These are phyloP conservation scores for Drosophila ambigua DNA, from an alignment of 1,140 invertebrate genomes.

Conservation along the genomic window DNA sequence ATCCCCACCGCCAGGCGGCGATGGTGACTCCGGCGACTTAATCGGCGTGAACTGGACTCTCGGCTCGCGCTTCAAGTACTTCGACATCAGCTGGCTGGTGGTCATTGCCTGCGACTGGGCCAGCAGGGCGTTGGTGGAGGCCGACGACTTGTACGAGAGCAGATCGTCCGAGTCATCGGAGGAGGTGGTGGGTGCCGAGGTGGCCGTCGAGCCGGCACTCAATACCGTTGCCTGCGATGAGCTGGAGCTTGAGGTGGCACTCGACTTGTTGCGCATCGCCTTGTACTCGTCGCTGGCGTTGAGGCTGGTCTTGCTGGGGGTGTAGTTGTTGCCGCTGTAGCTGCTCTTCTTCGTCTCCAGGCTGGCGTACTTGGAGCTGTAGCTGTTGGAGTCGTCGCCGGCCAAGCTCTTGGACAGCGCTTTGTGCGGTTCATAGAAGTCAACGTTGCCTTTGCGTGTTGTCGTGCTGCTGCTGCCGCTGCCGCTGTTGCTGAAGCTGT, in stretches of 20 bases:
- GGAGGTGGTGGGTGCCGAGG: constrained; percentile 77
- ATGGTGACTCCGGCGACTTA: constrained; percentile 81
- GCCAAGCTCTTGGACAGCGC: constrained; percentile 53
- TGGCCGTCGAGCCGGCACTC: constrained; percentile 78
- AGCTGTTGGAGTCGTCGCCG: constrained; percentile 41
- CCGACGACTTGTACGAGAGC: constrained; percentile 80
- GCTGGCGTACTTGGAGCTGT: constrained; percentile 48
- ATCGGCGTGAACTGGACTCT: constrained; percentile 80
- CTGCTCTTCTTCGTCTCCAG: constrained; percentile 63
- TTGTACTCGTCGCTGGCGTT: constrained; percentile 69
- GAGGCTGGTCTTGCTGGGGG: constrained; percentile 38
- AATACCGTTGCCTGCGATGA: constrained; percentile 81
- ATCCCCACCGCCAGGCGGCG: constrained; percentile 73
- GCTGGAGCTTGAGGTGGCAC: constrained; percentile 77
- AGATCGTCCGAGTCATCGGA: constrained; percentile 80
- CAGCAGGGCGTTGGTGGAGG: constrained; percentile 76
- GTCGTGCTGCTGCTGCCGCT: constrained; percentile 20
- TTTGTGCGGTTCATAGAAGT: constrained; percentile 80
- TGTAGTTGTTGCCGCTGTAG: constrained; percentile 57
- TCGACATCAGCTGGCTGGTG: constrained; percentile 80
- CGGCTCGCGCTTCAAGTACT: constrained; percentile 79
- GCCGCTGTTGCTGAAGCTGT: constrained; percentile 9
- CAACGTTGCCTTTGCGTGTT: constrained; percentile 60
- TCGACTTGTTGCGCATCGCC: constrained; percentile 79
- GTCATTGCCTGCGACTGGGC: constrained; percentile 83